These are phyloP conservation scores for Siniperca knerii DNA, from an alignment of 2,113 vertebrate species.

Conservation along the genomic window DNA sequence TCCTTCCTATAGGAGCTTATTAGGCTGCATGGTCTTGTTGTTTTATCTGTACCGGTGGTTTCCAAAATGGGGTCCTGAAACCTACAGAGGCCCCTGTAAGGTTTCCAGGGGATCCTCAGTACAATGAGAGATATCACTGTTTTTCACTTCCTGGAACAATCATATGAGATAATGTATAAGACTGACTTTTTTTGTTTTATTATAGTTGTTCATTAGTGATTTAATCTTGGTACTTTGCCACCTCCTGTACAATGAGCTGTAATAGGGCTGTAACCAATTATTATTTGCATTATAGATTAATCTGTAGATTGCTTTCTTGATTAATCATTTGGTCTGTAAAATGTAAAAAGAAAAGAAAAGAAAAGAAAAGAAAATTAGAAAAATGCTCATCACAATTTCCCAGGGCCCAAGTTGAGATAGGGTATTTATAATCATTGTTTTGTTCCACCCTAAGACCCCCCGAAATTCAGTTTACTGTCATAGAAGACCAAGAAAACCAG, in stretches of 20 bases:
- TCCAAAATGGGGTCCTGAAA: conserved; percentile 38
- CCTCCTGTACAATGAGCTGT: not conserved
- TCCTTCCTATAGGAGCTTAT: conserved; percentile 34
- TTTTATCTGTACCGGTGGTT: conserved; percentile 52
- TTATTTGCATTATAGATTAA: not conserved
- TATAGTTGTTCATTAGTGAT: not conserved
- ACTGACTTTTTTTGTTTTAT: not conserved
- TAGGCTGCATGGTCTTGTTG: conserved; percentile 51
- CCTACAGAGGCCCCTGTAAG: conserved; percentile 4
- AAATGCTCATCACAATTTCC: not conserved
- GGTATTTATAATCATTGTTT: not conserved
- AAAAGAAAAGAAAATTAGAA: not conserved
- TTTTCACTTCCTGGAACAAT: conserved; percentile 29
- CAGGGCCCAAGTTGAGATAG: no score
- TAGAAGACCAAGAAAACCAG: not conserved
- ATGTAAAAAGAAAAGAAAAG: not conserved
- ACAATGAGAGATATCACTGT: not conserved
- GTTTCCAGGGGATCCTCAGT: conserved; percentile 9
- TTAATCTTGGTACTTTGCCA: not conserved
- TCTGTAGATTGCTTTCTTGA: not conserved
- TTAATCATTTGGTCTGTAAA: not conserved
- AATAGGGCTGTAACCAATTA: not conserved
- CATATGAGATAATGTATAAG: not conserved
- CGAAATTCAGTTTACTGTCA: not conserved
- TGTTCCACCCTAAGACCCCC: not conserved